Percentiles rank a stretch among this genome's conserved stretches.
These are phyloP conservation scores for Gephyroberyx darwinii DNA, from an alignment of 2,797 vertebrate genomes.

Conservation along the genomic window DNA sequence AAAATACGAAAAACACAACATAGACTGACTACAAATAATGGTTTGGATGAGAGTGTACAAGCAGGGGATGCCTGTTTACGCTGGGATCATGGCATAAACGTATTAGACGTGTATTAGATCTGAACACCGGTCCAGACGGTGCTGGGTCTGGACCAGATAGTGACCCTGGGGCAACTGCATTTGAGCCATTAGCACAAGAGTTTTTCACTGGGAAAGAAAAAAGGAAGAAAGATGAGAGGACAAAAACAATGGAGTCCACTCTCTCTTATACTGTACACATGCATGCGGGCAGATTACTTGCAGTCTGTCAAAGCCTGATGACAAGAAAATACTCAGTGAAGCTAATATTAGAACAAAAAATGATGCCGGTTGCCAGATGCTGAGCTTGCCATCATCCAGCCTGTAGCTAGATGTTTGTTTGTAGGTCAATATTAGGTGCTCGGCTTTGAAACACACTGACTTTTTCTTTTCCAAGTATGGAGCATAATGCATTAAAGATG, in stretches of 20 bases:
- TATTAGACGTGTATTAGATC: no score
- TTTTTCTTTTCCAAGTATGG: no score
- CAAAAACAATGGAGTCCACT: neutral
- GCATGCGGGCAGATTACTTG: neutral
- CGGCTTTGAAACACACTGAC: no score
- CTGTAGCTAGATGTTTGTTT: no score
- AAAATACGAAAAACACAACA: no score
- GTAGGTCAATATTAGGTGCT: no score
- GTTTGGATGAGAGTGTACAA: no score
- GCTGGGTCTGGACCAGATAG: neutral
- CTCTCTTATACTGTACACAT: neutral
- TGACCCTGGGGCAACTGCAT: neutral
- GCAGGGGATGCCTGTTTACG: no score
- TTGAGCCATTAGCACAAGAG: conserved; percentile 10
- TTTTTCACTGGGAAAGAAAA: conserved; percentile 3
- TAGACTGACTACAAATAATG: no score
- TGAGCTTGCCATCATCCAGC: no score
- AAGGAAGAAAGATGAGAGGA: conserved; percentile 1
- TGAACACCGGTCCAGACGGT: no score
- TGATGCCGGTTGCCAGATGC: neutral
- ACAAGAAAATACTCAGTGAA: neutral
- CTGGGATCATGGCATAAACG: no score
- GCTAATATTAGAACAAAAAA: neutral
- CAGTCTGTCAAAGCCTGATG: neutral
- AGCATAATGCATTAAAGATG: conserved; percentile 16